Percentiles rank a stretch among this genome's conserved stretches.
These are phyloP conservation scores for Ceratosolen solmsi DNA, from an alignment of 1,140 invertebrate species.

Conservation along the genomic window DNA sequence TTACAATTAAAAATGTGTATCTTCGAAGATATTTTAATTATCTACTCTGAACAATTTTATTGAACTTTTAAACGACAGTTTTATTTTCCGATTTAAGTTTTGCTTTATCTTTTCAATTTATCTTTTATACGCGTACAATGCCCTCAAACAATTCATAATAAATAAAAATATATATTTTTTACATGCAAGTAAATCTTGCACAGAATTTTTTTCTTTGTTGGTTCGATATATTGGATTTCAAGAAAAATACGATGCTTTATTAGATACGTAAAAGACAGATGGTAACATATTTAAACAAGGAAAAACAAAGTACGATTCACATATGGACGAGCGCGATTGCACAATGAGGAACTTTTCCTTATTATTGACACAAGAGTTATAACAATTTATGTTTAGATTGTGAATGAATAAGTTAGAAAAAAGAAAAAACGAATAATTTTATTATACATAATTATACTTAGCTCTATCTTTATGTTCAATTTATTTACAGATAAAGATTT, in stretches of 20 bases:
- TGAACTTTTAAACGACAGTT: background rate
- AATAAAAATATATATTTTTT: background rate
- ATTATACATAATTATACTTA: no score
- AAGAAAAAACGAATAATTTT: background rate
- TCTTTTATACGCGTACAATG: background rate
- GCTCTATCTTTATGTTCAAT: no score
- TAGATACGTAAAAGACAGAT: constrained; percentile 12
- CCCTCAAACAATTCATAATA: constrained; percentile 1
- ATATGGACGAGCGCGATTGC: background rate
- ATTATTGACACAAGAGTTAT: background rate
- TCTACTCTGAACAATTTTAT: background rate
- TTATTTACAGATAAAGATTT: no score
- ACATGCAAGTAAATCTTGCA: constrained; percentile 11
- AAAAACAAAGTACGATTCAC: background rate
- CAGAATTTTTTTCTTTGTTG: background rate
- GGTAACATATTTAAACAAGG: background rate
- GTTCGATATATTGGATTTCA: background rate
- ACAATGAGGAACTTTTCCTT: constrained; percentile 16
- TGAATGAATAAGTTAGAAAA: constrained; percentile 14
- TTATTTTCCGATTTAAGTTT: background rate
- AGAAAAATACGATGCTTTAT: constrained; percentile 12
- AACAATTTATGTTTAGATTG: constrained; percentile 2
- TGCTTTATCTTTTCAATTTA: background rate
- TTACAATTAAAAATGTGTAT: background rate
- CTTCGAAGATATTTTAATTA: background rate